phyloP scores from a whole-genome alignment of 2,797 vertebrate species.

The Lates japonicus region DNA sequence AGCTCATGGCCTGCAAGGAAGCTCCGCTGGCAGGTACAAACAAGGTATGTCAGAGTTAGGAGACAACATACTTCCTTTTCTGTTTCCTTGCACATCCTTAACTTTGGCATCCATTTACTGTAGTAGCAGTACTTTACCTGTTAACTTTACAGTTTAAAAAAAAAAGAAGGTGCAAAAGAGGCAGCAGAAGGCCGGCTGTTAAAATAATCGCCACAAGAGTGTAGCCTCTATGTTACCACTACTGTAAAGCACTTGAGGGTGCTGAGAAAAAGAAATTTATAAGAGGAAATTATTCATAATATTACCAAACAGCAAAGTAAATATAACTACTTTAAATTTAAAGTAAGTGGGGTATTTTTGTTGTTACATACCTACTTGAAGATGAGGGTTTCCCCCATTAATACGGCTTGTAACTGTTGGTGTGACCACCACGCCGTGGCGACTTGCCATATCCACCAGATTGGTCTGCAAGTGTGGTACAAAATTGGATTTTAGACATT shows the following conservation, averaged over 20 bases:
- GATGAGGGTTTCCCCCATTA: constrained; percentile 91
- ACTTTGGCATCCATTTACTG: constrained; percentile 96
- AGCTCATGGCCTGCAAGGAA: constrained; percentile 99
- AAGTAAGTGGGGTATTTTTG: constrained; percentile 43
- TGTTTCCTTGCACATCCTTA: constrained; percentile 97
- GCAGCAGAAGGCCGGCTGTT: constrained; percentile 95
- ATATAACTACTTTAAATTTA: constrained; percentile 78
- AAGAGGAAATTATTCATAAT: constrained; percentile 90
- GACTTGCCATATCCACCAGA: constrained; percentile 98
- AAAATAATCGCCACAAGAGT: constrained; percentile 90
- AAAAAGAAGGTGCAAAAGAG: constrained; percentile 92
- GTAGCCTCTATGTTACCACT: constrained; percentile 95
- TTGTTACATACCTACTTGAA: constrained; percentile 92
- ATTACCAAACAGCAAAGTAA: constrained; percentile 88
- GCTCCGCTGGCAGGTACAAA: constrained; percentile 99
- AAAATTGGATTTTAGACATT: neutral
- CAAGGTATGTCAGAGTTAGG: constrained; percentile 99
- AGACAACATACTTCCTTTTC: constrained; percentile 95
- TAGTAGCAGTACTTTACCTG: constrained; percentile 99
- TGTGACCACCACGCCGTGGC: constrained; percentile 96
- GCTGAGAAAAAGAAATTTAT: constrained; percentile 95
- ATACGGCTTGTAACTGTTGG: constrained; percentile 99
- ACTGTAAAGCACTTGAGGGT: constrained; percentile 97
- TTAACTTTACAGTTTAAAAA: constrained; percentile 95
- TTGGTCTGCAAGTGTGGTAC: constrained; percentile 88